A percentile compares a stretch with the other conserved stretches of the same genome.
These are phyloP conservation scores for Coluber constrictor DNA, from an alignment of 2,797 vertebrate genomes.

Conservation along the genomic window DNA sequence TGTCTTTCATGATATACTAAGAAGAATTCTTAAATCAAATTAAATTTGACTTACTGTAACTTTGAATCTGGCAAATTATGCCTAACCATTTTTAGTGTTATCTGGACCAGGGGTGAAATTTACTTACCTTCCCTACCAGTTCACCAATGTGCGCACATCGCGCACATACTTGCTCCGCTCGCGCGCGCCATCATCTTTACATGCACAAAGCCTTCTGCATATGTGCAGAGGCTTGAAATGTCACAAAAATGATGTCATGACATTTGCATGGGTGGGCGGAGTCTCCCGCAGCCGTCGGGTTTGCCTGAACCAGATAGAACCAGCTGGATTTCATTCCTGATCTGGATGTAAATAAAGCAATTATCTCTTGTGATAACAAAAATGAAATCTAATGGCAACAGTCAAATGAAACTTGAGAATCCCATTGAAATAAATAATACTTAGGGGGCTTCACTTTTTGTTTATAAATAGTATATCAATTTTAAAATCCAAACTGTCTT, in stretches of 20 bases:
- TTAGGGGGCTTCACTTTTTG: not conserved
- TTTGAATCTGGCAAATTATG: not conserved
- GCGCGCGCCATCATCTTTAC: too few relatives aligned
- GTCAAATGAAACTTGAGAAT: not conserved
- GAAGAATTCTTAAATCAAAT: not conserved
- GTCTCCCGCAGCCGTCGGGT: too few relatives aligned
- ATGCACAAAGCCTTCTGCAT: too few relatives aligned
- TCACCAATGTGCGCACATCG: too few relatives aligned
- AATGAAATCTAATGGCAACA: not conserved
- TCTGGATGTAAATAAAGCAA: not conserved
- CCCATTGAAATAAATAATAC: not conserved
- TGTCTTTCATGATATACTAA: not conserved
- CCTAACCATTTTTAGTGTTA: not conserved
- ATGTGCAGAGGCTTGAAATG: too few relatives aligned
- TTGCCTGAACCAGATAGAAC: too few relatives aligned
- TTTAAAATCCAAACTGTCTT: not conserved
- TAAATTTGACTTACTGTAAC: not conserved
- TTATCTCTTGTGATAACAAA: not conserved
- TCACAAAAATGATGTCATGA: too few relatives aligned
- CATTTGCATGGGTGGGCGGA: too few relatives aligned
- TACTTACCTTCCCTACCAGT: too few relatives aligned
- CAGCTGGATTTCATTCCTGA: too few relatives aligned
- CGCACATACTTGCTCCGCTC: fast-evolving
- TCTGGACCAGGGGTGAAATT: too few relatives aligned
- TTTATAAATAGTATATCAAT: not conserved